Evolutionary conservation across 2,113 vertebrate genomes (phyloP), one percentile per base, ranked within the genome.

Genomic region (Toxostoma redivivum): DNA sequence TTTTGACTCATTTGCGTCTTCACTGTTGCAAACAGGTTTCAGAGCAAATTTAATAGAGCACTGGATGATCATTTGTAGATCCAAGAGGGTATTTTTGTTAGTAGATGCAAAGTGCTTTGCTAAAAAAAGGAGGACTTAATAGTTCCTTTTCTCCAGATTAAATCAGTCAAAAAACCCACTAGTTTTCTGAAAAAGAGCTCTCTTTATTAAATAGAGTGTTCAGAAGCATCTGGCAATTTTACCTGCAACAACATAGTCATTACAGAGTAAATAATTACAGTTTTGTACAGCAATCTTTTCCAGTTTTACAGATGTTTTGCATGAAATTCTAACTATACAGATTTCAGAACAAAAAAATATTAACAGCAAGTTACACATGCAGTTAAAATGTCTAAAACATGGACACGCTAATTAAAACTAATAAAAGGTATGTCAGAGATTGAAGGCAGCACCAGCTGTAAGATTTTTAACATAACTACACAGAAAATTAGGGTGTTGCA

Each of bases 201-300:
- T 74, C 72, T 62, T n/a, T 74, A 77, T 65, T 78, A 77, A 81
- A 70, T 2, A 61, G 30, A 91, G 30, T 24, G 33, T 57, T 76
- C 74, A 66, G 23, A 91, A 92, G 37, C n/a, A 89, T 91, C 37
- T 53, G 31, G 69, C 54, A 84, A 27, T 91, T 85, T 90, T 84
- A 48, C 74, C 79, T 72, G 77, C 83, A 92, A 57, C 0, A 1
- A 61, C 23, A 84, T 0, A 88, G 48, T 67, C 37, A 80, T 61
- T 88, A 82, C 50, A 82, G 74, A 85, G 91, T 60, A 92, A 92
- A 84, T 88, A 89, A 87, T 87, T 65, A 87, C n/a, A 15, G 44
- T 56, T 56, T 38, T 0, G 0, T 48, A 79, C 67, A 58, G 48
- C 24, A 48, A 27, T 82, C 61, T 79, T 79, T 16, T 44, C 48